Evolutionary conservation across 2,113 vertebrate genomes (phyloP).

Genomic region (Entelurus aequoreus): DNA sequence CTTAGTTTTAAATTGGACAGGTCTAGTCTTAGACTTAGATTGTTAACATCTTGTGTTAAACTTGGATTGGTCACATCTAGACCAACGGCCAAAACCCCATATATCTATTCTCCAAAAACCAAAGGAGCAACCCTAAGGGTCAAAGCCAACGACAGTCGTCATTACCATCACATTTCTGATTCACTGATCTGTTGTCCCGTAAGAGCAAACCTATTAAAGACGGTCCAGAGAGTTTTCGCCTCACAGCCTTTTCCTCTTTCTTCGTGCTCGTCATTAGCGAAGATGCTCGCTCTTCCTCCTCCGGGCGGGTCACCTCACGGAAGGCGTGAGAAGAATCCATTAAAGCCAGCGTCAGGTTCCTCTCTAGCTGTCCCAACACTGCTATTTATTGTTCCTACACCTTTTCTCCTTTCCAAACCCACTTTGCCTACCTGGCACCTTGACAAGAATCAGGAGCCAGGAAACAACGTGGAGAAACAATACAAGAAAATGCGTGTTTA

Average conservation of each 20-base stretch:
- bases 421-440: background rate
- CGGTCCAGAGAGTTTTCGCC: slow-evolving; percentile 6
- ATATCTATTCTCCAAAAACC: too few species aligned
- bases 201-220: background rate
- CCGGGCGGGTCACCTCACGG: slow-evolving; percentile 47
- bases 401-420: background rate
- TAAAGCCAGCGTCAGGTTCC: slow-evolving; percentile 49
- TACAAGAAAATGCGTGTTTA: slow-evolving; percentile 15
- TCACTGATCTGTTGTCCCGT: background rate
- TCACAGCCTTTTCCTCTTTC: slow-evolving; percentile 16
- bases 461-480: slow-evolving; percentile 9
- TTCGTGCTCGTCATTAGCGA: slow-evolving; percentile 39
- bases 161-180: too few species aligned
- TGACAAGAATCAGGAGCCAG: slow-evolving; percentile 16
- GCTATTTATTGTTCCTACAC: background rate
- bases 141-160: too few species aligned
- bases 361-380: background rate
- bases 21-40: too few species aligned
- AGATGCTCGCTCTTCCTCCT: slow-evolving; percentile 42
- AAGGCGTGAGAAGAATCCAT: slow-evolving; percentile 63
- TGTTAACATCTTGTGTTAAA: too few species aligned
- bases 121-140: too few species aligned
- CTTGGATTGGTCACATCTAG: too few species aligned
- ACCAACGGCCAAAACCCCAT: too few species aligned
- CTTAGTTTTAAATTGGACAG: too few species aligned